Evolutionary conservation across 2,888 invertebrate species (phyloP).

Genomic region (Pseudeuparius sepicola): DNA sequence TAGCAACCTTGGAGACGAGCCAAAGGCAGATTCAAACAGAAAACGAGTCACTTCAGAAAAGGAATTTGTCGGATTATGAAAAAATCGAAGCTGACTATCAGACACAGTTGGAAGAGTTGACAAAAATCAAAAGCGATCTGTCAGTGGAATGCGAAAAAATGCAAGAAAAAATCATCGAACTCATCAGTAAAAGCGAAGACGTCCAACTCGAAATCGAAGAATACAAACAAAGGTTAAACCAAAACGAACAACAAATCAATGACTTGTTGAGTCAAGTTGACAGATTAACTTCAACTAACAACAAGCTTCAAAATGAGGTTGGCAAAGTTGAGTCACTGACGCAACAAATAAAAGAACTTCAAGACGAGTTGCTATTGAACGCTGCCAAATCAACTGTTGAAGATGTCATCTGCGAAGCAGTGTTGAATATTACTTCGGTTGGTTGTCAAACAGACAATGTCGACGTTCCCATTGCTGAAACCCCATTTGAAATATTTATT

Average conservation of each 20-base stretch:
- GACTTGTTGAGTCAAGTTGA: constrained; percentile 13
- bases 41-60: constrained; percentile 37
- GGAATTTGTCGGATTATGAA: constrained; percentile 40
- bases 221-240: constrained; percentile 19
- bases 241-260: constrained; percentile 17
- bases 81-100: constrained; percentile 44
- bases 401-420: constrained; percentile 23
- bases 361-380: constrained; percentile 21
- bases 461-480: neutral
- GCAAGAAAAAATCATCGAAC: constrained; percentile 37
- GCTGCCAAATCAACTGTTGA: constrained; percentile 22
- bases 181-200: constrained; percentile 24
- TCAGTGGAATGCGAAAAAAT: constrained; percentile 36
- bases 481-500: constrained; percentile 4
- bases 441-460: constrained; percentile 16
- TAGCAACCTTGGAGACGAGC: constrained; percentile 44
- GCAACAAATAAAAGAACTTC: constrained; percentile 16
- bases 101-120: constrained; percentile 35
- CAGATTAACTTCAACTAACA: neutral
- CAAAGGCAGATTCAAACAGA: constrained; percentile 35
- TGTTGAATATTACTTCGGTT: constrained; percentile 15
- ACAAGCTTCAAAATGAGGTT: neutral
- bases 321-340: constrained; percentile 32
- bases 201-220: constrained; percentile 21
- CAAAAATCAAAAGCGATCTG: constrained; percentile 33